Evolutionary conservation across 1,140 invertebrate species (phyloP), one percentile per base, ranked within the genome.

Genomic region (Andricus grossulariae): DNA sequence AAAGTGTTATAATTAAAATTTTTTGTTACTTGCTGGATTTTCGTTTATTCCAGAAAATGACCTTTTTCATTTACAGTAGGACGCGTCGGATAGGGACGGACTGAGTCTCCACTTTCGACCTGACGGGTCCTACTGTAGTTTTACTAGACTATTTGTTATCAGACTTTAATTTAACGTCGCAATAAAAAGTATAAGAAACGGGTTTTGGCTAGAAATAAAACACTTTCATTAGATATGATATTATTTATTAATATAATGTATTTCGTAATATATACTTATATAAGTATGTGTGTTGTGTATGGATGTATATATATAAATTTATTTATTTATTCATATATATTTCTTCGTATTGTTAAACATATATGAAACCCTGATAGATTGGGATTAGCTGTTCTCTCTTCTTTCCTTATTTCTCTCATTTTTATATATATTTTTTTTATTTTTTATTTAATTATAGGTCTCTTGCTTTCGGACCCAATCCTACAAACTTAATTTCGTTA

Each of bases 211-310:
- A 39, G 39, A 3, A 74, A 80, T 74, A 78, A 74, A 72, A 77
- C 72, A 45, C 52, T 75, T 71, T 19, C 72, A 54, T 84, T 82
- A 84, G 83, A 86, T 88, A 84, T 85, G 85, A 84, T 85, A 88
- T 88, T 88, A 88, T 88, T 88, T 88, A 88, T 87, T 88, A 88
- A 88, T 88, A 88, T 88, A 88, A 87, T 88, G 75, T 85, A 86
- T 86, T 87, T 88, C 71, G 73, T 86, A 86, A 88, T 88, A 85
- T 86, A 87, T 87, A 86, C 72, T 85, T 82, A 86, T 85, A 84
- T 85, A 85, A 72, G 71, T 82, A 78, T 74, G 71, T 80, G 74
- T 80, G 80, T 83, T n/a, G 80, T 82, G 75, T 82, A 82, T 83
- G 72, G 83, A 82, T 80, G 77, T 82, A 84, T 84, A 73, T 83